Evolutionary conservation across 2,888 invertebrate genomes (phyloP), one percentile per base, ranked within the genome.

Genomic region (Leptinotarsa rubiginosa): DNA sequence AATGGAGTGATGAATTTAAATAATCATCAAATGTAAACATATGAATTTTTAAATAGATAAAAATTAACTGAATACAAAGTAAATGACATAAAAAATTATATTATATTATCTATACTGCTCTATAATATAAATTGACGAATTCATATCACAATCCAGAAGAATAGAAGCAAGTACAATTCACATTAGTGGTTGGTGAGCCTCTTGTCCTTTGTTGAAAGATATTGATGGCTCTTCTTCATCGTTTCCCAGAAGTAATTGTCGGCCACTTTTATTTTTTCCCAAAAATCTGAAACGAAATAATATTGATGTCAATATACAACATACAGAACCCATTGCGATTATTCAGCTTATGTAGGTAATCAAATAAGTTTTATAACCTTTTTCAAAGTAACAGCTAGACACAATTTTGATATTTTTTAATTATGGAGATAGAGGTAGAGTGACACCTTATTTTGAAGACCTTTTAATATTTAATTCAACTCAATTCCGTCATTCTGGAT

Each of bases 141-240:
- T 59, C 18, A 15, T 59, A 59, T 59, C 15, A 13, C 25, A 59
- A 25, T 59, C 20, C 56, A 22, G 22, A 22, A 25, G 22, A 31
- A 25, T 54, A 22, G 18, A 68, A 68, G 31, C 59, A 59, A 47
- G 12, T 15, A 54, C 15, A 5, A 18, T 59, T 74, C 47, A 74
- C 74, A 74, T 74, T 12, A 74, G 70, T 25, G 74, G 74, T 66
- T 74, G 74, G 20, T 62, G 65, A 16, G 59, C 74, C 13, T 74
- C 74, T 31, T 65, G 71, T 70, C 78, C 77, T 74, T 80, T 80
- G 78, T 86, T 85, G 41, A 87, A 84, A 15, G 83, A 82, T 65
- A 88, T 82, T 54, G 86, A 85, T 69, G 88, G 88, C 59, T 88
- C 88, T 13, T 86, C 85, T 47, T 88, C 86, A 47, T 87, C 86